phyloP scores from a whole-genome alignment of 2,888 invertebrate species.

The Cataglyphis albicans region DNA sequence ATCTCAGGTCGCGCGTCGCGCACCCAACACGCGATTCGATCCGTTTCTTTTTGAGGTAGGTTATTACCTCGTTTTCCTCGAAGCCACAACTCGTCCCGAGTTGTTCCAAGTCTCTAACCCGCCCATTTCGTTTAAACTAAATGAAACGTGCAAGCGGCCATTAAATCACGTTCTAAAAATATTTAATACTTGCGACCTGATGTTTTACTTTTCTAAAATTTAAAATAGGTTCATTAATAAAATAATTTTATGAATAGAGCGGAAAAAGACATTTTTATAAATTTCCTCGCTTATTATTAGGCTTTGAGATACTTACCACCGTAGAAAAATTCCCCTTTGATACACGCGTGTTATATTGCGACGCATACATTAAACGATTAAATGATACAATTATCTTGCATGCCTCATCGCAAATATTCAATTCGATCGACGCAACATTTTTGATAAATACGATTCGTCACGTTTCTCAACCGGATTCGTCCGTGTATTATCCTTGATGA shows the following conservation, averaged over 20 bases:
- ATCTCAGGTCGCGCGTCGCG: conserved; percentile 39
- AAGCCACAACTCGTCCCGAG: neutral
- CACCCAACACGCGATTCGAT: conserved; percentile 45
- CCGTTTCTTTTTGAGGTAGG: conserved; percentile 42
- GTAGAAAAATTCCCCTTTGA: neutral
- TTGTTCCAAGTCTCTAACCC: neutral
- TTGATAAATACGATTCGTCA: conserved; percentile 18
- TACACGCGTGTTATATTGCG: neutral
- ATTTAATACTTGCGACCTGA: neutral
- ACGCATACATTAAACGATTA: neutral
- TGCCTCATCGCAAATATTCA: neutral
- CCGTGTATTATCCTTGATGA: conserved; percentile 5
- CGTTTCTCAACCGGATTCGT: conserved; percentile 4
- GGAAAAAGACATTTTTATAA: neutral
- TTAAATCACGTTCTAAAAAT: conserved; percentile 14
- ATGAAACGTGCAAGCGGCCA: conserved; percentile 5
- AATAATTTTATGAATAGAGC: neutral
- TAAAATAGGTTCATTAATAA: neutral
- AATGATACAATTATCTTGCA: neutral
- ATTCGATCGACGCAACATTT: conserved; percentile 1
- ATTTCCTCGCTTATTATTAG: neutral
- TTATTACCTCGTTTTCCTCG: conserved; percentile 39
- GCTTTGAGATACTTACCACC: neutral
- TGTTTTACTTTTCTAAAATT: neutral
- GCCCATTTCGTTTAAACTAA: conserved; percentile 28